These are phyloP conservation scores for Lycocerus yunnanus DNA, from an alignment of 2,888 invertebrate species.

Conservation along the genomic window DNA sequence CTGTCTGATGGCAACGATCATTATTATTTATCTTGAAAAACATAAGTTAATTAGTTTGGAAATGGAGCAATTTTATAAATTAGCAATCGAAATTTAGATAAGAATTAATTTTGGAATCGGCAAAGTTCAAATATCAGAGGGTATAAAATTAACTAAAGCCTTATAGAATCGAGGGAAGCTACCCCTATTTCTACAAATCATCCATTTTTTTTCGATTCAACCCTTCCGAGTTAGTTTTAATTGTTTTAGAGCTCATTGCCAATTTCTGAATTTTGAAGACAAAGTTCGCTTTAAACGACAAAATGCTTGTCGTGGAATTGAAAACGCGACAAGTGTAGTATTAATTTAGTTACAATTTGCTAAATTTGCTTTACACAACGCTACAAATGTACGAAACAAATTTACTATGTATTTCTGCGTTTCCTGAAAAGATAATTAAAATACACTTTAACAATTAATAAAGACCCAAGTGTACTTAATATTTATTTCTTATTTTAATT, in stretches of 20 bases:
- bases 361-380: slow-evolving; percentile 3
- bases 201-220: slow-evolving; percentile 48
- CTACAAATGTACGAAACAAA: slow-evolving; percentile 4
- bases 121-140: slow-evolving; percentile 32
- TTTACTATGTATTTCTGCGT: slow-evolving; percentile 3
- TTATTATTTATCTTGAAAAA: neutral
- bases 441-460: slow-evolving; percentile 5
- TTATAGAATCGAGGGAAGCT: slow-evolving; percentile 36
- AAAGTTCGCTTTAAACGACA: slow-evolving; percentile 25
- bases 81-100: slow-evolving; percentile 13
- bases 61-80: slow-evolving; percentile 1
- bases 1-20: neutral
- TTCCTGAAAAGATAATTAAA: slow-evolving; percentile 3
- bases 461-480: neutral
- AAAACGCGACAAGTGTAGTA: slow-evolving; percentile 4
- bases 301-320: slow-evolving; percentile 3
- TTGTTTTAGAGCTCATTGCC: slow-evolving; percentile 54
- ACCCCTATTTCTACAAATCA: slow-evolving; percentile 52
- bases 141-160: slow-evolving; percentile 36
- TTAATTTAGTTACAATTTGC: slow-evolving; percentile 3
- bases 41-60: neutral
- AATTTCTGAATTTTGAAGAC: slow-evolving; percentile 46
- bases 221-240: slow-evolving; percentile 51
- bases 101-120: slow-evolving; percentile 25
- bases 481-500: slow-evolving; percentile 1